Percentiles rank a stretch among this genome's conserved stretches.
phyloP scores from a whole-genome alignment of 2,888 invertebrate species.

The Dilophus febrilis region DNA sequence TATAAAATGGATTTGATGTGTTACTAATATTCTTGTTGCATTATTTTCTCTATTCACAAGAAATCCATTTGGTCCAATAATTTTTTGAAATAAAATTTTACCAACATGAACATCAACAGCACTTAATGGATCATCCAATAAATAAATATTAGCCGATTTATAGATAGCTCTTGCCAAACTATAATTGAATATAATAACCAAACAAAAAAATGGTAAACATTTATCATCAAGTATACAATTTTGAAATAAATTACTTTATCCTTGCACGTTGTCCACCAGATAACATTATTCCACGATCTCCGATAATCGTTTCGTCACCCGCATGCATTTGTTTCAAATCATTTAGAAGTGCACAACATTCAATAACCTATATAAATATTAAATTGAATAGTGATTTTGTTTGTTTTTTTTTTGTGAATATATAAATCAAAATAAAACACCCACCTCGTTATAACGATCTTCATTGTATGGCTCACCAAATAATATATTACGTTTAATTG shows the following conservation, averaged over 20 bases:
- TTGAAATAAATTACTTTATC: constrained; percentile 31
- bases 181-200: not conserved
- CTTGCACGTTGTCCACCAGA: constrained; percentile 63
- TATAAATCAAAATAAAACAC: no score
- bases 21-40: constrained; percentile 49
- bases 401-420: no score
- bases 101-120: constrained; percentile 68
- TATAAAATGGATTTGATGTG: constrained; percentile 63
- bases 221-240: no score
- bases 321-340: constrained; percentile 57
- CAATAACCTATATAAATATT: constrained; percentile 35
- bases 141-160: constrained; percentile 51
- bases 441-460: constrained; percentile 17
- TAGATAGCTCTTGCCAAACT: constrained; percentile 57
- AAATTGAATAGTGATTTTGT: no score
- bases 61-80: constrained; percentile 36
- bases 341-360: constrained; percentile 49
- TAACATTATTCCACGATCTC: constrained; percentile 66
- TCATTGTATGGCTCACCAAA: constrained; percentile 39
- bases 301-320: constrained; percentile 59
- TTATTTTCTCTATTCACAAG: constrained; percentile 22
- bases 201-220: no score
- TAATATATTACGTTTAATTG: constrained; percentile 48
- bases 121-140: constrained; percentile 64
- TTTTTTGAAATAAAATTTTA: constrained; percentile 55